Evolutionary conservation across 2,113 vertebrate genomes (phyloP), one percentile per base, ranked within the genome.

Genomic region (Corynorhinus townsendii): DNA sequence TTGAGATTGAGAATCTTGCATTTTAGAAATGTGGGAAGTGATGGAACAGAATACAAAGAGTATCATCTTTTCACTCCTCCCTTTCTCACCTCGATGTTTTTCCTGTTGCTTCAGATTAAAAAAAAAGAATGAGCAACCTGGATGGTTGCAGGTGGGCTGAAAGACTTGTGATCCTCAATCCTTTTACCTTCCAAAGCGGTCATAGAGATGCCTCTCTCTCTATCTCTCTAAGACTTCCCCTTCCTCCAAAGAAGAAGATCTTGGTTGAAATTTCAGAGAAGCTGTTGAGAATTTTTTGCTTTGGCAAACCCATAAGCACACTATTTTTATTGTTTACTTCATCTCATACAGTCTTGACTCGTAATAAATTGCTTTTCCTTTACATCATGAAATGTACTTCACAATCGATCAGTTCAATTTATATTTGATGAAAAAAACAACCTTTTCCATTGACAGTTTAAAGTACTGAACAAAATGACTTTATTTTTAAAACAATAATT

Each of bases 1-100:
- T 88, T 33, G 40, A 72, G 54, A 56, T 11, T 43, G 28, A 64
- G 75, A 73, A 86, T 28, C 30, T 10, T 30, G 69, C 66, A 17
- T n/a, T 96, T 95, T 84, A 76, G 85, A 92, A 85, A 91, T n/a
- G 69, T 66, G 69, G 14, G 69, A 91, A 71, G 30, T 43, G 40
- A 49, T 8, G 33, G 40, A 85, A 77, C 19, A 64, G 59, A 49
- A 81, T 33, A 40, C 4, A 75, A 64, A 81, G 33, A 85, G 7
- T 28, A 19, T 49, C 52, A 10, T n/a, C 59, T 76, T 92, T 79
- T 59, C 22, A 54, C 16, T 16, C 14, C 16, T 43, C 49, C 33
- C 43, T 85, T 92, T 85, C 28, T 54, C 45, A 75, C 5, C 4
- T 16, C 59, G 24, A 59, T 20, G 10, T 64, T 87, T 71, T 69